Base-by-base conservation (phyloP, 2,888 invertebrate genomes). In the Linyphia triangularis region DNA sequence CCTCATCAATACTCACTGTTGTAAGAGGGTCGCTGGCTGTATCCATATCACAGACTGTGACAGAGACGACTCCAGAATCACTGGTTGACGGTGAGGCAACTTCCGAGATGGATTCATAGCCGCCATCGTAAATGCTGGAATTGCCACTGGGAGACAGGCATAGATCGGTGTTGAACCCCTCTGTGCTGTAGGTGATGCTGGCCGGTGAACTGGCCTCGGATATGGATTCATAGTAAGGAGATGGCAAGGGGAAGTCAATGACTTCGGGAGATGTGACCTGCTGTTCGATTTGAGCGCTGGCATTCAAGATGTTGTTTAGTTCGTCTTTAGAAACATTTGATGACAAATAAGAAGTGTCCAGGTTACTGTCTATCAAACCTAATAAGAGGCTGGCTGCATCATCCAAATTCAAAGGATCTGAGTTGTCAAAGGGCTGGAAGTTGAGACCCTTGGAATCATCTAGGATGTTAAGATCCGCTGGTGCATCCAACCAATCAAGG, bases 401-500 rank as follows among this genome's bases (percentile, higher is more conserved):
- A 33, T 85, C 73, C 43, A 69, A n/a, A 67, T 33, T 26, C 6
- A 86, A 26, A 43, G 37, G 40, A 77, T 40, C 28, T 51, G 70
- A 43, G 2, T 65, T 63, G 43, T 73, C 85, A 72, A 72, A 65
- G 7, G 57, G 79, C 63, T 63, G 65, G 69, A 65, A 2, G 7
- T 30, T 4, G 40, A 73, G 30, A 61, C 24, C 26, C 24, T 77
- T 61, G n/a, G 69, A 43, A 37, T 70, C 37, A 33, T 84, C 67
- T 13, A 84, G 30, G 28, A 59, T 13, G 30, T 78, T 78, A 16
- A 89, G 61, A 28, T 89, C 72, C 4, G 84, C 40, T n/a, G 84
- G 84, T 57, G 84, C 89, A 73, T 89, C 89, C 40, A 79, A 30
- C 89, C 89, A 89, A 0, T 57, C 61, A 16, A 75, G 28, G 33